Base-by-base conservation (phyloP, 1,140 invertebrate genomes). In the Trinorchestia longiramus region DNA sequence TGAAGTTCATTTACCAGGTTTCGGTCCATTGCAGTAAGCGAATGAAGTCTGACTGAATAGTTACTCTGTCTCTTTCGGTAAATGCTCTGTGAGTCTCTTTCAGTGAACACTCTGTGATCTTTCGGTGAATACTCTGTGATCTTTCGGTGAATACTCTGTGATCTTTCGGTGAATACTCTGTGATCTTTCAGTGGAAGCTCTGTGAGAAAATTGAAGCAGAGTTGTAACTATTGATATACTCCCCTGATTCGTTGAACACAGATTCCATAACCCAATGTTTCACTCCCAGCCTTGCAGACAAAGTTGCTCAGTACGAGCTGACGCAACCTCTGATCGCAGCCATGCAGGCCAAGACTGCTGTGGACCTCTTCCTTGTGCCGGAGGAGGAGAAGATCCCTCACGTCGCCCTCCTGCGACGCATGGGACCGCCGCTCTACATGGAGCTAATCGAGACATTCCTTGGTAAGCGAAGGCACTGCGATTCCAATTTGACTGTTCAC, bases 261-360 rank as follows among this genome's bases (percentile, higher is more conserved):
- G 3, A 77, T 77, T 77, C 62, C 28, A 19, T 36, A 36, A 77
- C 28, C 15, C 62, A 23, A 28, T 77, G n/a, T 6, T 41, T 42
- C 43, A 41, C 4, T 42, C 15, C 23, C 87, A 96, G 95, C 43
- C 43, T 90, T 15, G 95, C 95, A 17, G 95, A 96, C 87, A 44
- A 57, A 43, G 95, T 96, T n/a, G 95, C 87, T 17, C 87, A 96
- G 47, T 96, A 91, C 87, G 87, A 96, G 23, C n/a, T 57, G 28
- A 96, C 90, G 62, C 15, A 92, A 43, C 87, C 87, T 36, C 36
- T 90, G 43, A 88, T 96, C 40, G 45, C 95, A 40, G 87, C 41
- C 87, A 28, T 91, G 87, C 87, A 47, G 44, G 90, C 44, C 4
- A 92, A 92, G 90, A 88, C 42, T 19, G 43, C 95, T 3, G 87